Percentiles rank a stretch among this genome's conserved stretches.
Evolutionary conservation across 2,113 vertebrate species (phyloP).

Genomic region (Choloepus hoffmanni): DNA sequence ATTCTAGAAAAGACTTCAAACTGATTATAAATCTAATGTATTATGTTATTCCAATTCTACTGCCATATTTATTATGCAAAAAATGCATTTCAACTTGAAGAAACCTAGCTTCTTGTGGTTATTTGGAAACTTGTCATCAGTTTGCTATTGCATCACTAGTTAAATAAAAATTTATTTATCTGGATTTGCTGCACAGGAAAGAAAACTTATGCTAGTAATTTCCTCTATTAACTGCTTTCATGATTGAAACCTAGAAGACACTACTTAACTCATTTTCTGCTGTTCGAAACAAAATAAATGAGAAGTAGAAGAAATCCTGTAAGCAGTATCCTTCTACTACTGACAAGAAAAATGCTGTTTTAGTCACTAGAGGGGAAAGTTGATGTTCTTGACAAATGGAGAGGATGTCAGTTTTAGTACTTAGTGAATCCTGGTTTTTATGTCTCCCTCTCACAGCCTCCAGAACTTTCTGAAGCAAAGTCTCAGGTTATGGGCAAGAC

Average conservation of each 20-base stretch:
- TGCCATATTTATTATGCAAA: background rate
- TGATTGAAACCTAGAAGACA: slow-evolving; percentile 6
- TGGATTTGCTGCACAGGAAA: background rate
- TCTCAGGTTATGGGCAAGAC: background rate
- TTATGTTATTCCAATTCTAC: slow-evolving; percentile 43
- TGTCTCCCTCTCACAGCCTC: background rate
- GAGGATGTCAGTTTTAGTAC: background rate
- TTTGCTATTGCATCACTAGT: background rate
- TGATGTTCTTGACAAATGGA: background rate
- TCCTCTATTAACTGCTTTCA: background rate
- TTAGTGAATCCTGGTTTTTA: background rate
- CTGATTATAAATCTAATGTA: slow-evolving; percentile 5
- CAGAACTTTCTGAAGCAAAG: background rate
- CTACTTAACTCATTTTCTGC: background rate
- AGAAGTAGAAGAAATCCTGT: background rate
- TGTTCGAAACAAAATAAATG: slow-evolving; percentile 30
- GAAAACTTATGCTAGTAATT: background rate
- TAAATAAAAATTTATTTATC: slow-evolving; percentile 5
- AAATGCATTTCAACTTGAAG: background rate
- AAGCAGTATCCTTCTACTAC: background rate
- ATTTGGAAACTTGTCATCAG: background rate
- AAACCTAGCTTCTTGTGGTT: background rate
- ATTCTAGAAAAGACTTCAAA: background rate
- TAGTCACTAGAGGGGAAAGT: background rate
- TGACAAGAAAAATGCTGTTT: background rate